Percentiles rank a stretch among this genome's conserved stretches.
Evolutionary conservation across 2,797 vertebrate species (phyloP).

Genomic region (Lerista edwardsae): DNA sequence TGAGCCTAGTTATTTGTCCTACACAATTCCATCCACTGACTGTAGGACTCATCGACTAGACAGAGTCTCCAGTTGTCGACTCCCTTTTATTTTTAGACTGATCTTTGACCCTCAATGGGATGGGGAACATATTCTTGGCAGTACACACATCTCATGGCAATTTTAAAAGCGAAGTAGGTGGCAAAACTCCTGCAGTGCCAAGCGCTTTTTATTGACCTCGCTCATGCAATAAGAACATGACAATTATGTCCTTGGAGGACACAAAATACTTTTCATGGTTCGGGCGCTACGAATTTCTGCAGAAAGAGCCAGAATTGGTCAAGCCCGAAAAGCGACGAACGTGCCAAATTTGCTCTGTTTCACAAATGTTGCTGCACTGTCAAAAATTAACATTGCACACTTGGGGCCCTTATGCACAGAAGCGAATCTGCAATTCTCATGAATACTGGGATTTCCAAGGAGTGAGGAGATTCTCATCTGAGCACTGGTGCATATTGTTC

Average conservation of each 20-base stretch:
- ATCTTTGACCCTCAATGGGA: slow-evolving; percentile 4
- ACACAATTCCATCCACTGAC: background rate
- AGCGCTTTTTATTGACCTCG: background rate
- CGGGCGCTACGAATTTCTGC: background rate
- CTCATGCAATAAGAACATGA: slow-evolving; percentile 9
- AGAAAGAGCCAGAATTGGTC: background rate
- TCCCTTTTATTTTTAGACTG: background rate
- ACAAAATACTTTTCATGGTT: background rate
- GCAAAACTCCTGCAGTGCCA: background rate
- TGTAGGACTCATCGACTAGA: background rate
- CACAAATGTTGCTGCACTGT: background rate
- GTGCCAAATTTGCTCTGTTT: background rate
- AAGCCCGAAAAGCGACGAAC: background rate
- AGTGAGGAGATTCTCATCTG: background rate
- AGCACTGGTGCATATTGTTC: background rate
- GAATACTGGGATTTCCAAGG: background rate
- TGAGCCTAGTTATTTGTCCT: background rate
- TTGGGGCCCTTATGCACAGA: background rate
- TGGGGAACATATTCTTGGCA: slow-evolving; percentile 27
- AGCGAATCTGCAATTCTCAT: background rate
- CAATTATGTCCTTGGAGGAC: background rate
- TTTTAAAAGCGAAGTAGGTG: slow-evolving; percentile 12
- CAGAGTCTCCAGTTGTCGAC: background rate
- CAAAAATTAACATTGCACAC: background rate
- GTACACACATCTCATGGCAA: accelerated